Evolutionary conservation across 2,797 vertebrate genomes (phyloP).

Genomic region (Enteromius paludinosus): DNA sequence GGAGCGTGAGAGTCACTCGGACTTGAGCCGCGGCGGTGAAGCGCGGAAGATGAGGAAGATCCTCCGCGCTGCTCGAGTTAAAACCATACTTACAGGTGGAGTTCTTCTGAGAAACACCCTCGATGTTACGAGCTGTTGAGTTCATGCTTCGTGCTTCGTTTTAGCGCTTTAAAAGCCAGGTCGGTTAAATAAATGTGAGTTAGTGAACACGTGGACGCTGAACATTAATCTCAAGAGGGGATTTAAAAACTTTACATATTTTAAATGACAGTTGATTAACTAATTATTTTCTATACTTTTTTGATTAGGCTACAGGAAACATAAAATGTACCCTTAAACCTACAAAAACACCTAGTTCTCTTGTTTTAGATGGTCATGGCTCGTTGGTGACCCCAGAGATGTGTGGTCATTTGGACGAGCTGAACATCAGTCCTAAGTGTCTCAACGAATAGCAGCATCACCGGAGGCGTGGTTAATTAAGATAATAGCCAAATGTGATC

Average conservation of each 20-base stretch:
- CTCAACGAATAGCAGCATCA: constrained; percentile 2
- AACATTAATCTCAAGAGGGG: not conserved
- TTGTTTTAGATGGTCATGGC: not conserved
- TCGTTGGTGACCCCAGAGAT: not conserved
- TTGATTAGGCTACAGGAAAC: not conserved
- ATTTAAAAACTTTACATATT: not conserved
- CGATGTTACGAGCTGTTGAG: not conserved
- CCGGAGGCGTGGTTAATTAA: constrained; percentile 36
- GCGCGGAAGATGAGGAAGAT: constrained; percentile 72
- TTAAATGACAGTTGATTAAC: not conserved
- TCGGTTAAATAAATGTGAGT: not conserved
- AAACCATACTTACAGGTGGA: constrained; percentile 3
- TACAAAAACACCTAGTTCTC: not conserved
- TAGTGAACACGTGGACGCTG: not conserved
- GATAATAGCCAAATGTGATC: not conserved
- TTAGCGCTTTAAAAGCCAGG: not conserved
- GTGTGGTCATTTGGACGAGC: not conserved
- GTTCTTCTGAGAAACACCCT: not conserved
- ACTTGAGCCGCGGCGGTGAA: constrained; percentile 82
- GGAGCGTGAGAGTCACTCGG: constrained; percentile 80
- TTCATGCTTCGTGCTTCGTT: not conserved
- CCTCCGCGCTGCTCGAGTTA: not conserved
- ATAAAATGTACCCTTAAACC: not conserved
- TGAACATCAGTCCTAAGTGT: constrained; percentile 1
- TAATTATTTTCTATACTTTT: not conserved